These are phyloP conservation scores for Amphipoea oculea DNA, from an alignment of 2,888 invertebrate species.

Conservation along the genomic window DNA sequence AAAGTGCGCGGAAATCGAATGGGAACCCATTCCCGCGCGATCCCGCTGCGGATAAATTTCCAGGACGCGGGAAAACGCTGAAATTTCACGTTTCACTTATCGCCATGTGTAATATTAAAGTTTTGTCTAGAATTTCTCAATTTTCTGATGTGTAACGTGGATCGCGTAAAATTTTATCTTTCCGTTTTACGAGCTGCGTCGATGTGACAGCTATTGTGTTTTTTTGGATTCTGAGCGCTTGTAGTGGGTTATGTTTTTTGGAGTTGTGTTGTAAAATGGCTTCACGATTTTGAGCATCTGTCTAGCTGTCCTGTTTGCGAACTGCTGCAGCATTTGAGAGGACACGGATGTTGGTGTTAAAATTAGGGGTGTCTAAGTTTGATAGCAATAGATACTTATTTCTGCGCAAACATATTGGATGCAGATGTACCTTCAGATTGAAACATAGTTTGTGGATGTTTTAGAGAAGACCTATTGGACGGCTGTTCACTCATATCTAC, in stretches of 20 bases:
- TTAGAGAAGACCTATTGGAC: background rate
- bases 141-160: slow-evolving; percentile 50
- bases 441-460: background rate
- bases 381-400: background rate
- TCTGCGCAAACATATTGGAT: background rate
- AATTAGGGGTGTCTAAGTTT: background rate
- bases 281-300: slow-evolving; percentile 15
- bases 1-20: slow-evolving; percentile 83
- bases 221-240: slow-evolving; percentile 36
- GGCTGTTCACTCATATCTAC: background rate
- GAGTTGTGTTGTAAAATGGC: slow-evolving; percentile 17
- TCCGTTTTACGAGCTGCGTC: slow-evolving; percentile 60
- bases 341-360: slow-evolving; percentile 6
- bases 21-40: slow-evolving; percentile 74
- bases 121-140: slow-evolving; percentile 65
- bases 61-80: slow-evolving; percentile 55
- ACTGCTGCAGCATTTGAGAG: background rate
- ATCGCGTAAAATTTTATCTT: slow-evolving; percentile 65
- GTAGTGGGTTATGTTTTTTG: slow-evolving; percentile 31
- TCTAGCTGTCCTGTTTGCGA: background rate
- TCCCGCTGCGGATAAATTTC: slow-evolving; percentile 67
- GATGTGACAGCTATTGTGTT: slow-evolving; percentile 48
- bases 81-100: slow-evolving; percentile 65
- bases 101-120: slow-evolving; percentile 63
- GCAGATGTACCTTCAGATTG: background rate